These are phyloP conservation scores for Pecten maximus DNA, from an alignment of 2,888 invertebrate genomes.

Conservation along the genomic window DNA sequence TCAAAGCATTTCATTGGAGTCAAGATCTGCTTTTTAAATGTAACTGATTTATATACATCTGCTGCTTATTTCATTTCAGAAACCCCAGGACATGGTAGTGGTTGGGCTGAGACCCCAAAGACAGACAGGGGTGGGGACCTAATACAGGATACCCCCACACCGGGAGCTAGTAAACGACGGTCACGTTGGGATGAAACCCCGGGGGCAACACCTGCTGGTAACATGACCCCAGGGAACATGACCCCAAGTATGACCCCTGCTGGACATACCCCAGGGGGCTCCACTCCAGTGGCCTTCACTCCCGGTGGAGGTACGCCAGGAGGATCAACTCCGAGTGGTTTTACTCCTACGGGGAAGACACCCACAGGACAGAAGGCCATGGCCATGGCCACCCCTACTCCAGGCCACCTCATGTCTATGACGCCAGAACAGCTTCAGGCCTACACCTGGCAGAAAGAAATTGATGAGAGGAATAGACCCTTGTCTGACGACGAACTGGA, in stretches of 20 bases:
- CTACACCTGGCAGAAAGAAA: conserved; percentile 98
- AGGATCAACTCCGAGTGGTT: conserved; percentile 81
- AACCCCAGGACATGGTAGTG: conserved; percentile 97
- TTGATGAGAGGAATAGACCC: conserved; percentile 98
- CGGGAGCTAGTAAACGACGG: conserved; percentile 95
- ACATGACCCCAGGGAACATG: conserved; percentile 75
- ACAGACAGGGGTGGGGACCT: conserved; percentile 89
- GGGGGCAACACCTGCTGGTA: conserved; percentile 84
- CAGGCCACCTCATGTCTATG: conserved; percentile 97
- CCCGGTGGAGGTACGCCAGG: conserved; percentile 79
- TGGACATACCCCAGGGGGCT: conserved; percentile 75
- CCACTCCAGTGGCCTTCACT: conserved; percentile 83
- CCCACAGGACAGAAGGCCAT: conserved; percentile 92
- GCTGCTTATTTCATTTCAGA: conserved; percentile 84
- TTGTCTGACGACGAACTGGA: conserved; percentile 98
- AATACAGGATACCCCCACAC: conserved; percentile 95
- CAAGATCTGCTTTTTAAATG: not conserved
- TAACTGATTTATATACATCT: not conserved
- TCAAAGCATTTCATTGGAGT: not conserved
- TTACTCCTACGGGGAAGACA: conserved; percentile 83
- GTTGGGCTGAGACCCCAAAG: conserved; percentile 99
- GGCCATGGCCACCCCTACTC: conserved; percentile 99
- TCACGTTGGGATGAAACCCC: conserved; percentile 99
- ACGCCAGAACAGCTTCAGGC: conserved; percentile 99
- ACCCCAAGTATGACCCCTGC: conserved; percentile 83